phyloP scores from a whole-genome alignment of 2,113 vertebrate genomes.

The Empidonax traillii region DNA sequence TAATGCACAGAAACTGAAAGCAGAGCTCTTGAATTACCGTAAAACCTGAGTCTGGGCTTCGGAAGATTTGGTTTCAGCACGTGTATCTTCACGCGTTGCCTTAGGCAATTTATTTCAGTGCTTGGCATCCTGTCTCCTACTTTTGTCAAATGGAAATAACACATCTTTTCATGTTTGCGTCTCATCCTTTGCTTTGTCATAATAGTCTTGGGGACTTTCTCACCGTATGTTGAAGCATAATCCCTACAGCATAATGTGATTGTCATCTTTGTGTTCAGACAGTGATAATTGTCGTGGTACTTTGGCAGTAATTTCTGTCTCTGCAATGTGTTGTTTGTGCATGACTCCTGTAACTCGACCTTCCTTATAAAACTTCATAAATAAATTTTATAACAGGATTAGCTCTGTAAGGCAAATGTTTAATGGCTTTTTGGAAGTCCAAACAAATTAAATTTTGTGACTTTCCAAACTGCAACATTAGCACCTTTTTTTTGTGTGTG shows the following conservation, averaged over 20 bases:
- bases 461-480: neutral
- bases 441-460: neutral
- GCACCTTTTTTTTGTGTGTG: neutral
- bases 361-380: neutral
- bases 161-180: neutral
- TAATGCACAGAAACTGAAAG: neutral
- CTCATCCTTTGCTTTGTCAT: slow-evolving; percentile 9
- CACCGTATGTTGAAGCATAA: neutral
- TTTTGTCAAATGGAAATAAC: slow-evolving; percentile 26
- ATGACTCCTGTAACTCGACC: neutral
- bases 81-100: neutral
- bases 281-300: neutral
- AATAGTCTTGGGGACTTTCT: neutral
- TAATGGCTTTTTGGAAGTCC: neutral
- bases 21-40: neutral
- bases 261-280: neutral
- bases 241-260: neutral
- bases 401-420: neutral
- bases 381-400: neutral
- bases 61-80: neutral
- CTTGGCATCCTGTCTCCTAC: neutral
- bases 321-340: neutral
- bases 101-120: neutral
- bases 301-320: neutral
- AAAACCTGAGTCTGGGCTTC: neutral